Evolutionary conservation across 2,113 vertebrate species (phyloP).

Genomic region (Corythornis cristatus): DNA sequence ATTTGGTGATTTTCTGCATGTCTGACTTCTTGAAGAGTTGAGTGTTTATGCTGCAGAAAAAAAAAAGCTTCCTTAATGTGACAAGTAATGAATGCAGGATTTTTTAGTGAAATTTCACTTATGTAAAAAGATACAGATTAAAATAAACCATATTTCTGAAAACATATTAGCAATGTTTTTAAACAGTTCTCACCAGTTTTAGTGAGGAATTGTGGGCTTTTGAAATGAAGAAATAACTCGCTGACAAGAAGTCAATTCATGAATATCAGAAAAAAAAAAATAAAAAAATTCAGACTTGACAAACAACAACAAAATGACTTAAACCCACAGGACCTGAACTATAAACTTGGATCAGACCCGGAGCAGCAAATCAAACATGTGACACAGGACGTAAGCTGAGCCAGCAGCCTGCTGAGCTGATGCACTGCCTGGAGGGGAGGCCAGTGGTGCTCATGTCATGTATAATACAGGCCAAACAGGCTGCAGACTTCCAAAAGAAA

Average conservation of each 20-base stretch:
- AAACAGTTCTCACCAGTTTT: not conserved
- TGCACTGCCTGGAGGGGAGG: not conserved
- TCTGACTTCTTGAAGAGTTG: not conserved
- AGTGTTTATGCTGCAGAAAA: not conserved
- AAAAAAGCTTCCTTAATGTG: not conserved
- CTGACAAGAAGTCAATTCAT: not conserved
- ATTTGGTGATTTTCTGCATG: not conserved
- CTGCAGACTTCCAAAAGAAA: not conserved
- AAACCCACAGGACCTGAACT: slow-evolving; percentile 15
- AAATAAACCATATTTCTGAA: not conserved
- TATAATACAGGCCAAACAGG: not conserved
- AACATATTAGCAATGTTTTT: not conserved
- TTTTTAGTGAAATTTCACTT: not conserved
- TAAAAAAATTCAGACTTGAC: not conserved
- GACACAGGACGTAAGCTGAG: not conserved
- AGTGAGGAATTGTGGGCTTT: not conserved
- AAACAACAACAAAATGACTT: not conserved
- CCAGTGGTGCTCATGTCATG: not conserved
- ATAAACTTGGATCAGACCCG: not conserved
- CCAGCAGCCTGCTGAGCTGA: not conserved
- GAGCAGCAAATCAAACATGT: not conserved
- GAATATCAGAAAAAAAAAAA: not conserved
- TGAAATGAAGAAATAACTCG: not conserved
- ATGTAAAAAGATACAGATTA: not conserved
- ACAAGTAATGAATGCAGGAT: not conserved